Evolutionary conservation across 2,888 invertebrate species (phyloP).

Genomic region (Idaea aversata): DNA sequence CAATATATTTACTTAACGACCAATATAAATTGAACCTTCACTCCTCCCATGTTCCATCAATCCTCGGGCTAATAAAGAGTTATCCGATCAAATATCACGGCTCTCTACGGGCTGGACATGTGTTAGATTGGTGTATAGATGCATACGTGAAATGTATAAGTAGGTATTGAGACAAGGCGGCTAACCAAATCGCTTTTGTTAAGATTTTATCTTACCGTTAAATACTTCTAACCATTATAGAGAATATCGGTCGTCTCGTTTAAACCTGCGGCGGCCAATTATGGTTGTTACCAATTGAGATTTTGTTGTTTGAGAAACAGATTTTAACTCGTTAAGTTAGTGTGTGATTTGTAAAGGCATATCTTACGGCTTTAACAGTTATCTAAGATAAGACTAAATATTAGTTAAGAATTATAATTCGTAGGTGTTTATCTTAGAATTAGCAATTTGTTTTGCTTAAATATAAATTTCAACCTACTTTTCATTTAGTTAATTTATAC

Average conservation of each 20-base stretch:
- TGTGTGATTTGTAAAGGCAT: slow-evolving; percentile 7
- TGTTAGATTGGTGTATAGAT: slow-evolving; percentile 67
- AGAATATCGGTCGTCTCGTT: slow-evolving; percentile 69
- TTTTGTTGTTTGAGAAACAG: slow-evolving; percentile 52
- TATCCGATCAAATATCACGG: slow-evolving; percentile 39
- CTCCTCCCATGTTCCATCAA: slow-evolving; percentile 39
- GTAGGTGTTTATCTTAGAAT: not conserved
- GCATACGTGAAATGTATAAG: slow-evolving; percentile 70
- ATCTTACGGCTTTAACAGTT: not conserved
- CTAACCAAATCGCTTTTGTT: slow-evolving; percentile 79
- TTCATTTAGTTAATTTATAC: not conserved
- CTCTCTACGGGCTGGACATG: slow-evolving; percentile 47
- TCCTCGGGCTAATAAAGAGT: slow-evolving; percentile 29
- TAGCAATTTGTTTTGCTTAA: not conserved
- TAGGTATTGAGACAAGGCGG: slow-evolving; percentile 77
- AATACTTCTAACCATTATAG: slow-evolving; percentile 77
- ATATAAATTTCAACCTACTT: not conserved
- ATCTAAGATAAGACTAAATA: not conserved
- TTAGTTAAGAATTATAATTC: not conserved
- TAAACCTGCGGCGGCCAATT: slow-evolving; percentile 67
- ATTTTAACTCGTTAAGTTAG: slow-evolving; percentile 14
- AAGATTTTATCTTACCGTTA: slow-evolving; percentile 79
- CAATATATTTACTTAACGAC: slow-evolving; percentile 71
- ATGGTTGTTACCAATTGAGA: slow-evolving; percentile 60
- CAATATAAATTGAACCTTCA: slow-evolving; percentile 50